phyloP scores from a whole-genome alignment of 2,888 invertebrate genomes.

The Blera fallax region DNA sequence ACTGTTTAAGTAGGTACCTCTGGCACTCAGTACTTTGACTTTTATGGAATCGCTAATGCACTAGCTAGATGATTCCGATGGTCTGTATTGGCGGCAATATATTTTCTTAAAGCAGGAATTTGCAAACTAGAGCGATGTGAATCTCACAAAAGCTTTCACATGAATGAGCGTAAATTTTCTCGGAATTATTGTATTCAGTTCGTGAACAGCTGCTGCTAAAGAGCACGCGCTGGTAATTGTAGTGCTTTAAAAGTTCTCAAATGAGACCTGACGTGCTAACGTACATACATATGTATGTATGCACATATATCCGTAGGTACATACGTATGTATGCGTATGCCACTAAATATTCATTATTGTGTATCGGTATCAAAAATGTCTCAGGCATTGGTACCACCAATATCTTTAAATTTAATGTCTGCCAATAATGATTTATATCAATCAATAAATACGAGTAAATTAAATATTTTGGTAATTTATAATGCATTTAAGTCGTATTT shows the following conservation, averaged over 20 bases:
- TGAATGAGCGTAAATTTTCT: slow-evolving; percentile 42
- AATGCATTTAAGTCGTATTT: no score
- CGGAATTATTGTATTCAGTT: slow-evolving; percentile 28
- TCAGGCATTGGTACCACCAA: neutral
- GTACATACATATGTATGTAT: neutral
- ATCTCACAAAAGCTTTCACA: slow-evolving; percentile 53
- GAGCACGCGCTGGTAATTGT: slow-evolving; percentile 29
- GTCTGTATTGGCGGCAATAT: slow-evolving; percentile 1
- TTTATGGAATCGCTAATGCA: slow-evolving; percentile 2
- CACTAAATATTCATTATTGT: neutral
- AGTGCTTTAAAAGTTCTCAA: slow-evolving; percentile 7
- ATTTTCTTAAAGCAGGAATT: neutral
- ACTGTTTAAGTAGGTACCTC: neutral
- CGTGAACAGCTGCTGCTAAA: neutral
- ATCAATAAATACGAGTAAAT: no score
- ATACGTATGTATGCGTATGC: neutral
- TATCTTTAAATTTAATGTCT: neutral
- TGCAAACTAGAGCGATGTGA: slow-evolving; percentile 35
- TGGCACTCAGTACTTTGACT: neutral
- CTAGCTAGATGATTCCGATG: neutral
- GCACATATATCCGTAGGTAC: neutral
- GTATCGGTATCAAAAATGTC: neutral
- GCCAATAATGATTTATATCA: neutral
- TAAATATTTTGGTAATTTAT: no score
- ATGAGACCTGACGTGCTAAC: neutral